Evolutionary conservation across 1,140 invertebrate species (phyloP), one percentile per base, ranked within the genome.

Genomic region (Halictus rubicundus): DNA sequence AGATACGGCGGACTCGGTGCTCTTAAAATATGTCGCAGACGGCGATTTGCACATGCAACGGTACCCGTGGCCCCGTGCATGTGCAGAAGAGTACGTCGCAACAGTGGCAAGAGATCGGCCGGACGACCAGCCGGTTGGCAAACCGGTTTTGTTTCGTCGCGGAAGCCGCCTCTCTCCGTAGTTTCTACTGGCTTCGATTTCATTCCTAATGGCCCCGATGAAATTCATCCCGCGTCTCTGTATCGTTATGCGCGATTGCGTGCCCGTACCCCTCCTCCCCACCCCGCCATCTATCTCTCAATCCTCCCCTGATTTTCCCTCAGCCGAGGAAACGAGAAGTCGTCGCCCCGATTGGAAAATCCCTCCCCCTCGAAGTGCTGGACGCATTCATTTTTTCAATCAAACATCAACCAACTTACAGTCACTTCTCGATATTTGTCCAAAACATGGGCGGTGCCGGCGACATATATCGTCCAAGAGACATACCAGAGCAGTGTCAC

Each of bases 141-240:
- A 89, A 89, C 88, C 88, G 88, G 88, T 88, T n/a, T 88, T 78
- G 68, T 27, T 87, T 78, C 70, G 73, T 74, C 52, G 68, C 84
- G 78, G 57, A 81, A 88, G 74, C 78, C 76, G 81, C 83, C 84
- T 87, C n/a, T n/a, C n/a, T n/a, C 85, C 69, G 86, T 88, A 87
- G 82, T 87, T 85, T 88, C 80, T 80, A 76, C 85, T 85, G 77
- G 81, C 78, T 87, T 89, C 83, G 85, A 89, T 89, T 89, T 89
- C 87, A 74, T 79, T 87, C 84, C 88, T 88, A 89, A 89, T 89
- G 82, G 82, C 64, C 68, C 82, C 82, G 82, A 85, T 88, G 88
- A 89, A 89, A 89, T 87, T 89, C 87, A 89, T 89, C 83, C 83
- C 27, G 16, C 27, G 32, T 9, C 7, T 16, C 7, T 57, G 39